Percentiles rank a stretch among this genome's conserved stretches.
These are phyloP conservation scores for Amphipyra tragopoginis DNA, from an alignment of 2,888 invertebrate genomes.

Conservation along the genomic window DNA sequence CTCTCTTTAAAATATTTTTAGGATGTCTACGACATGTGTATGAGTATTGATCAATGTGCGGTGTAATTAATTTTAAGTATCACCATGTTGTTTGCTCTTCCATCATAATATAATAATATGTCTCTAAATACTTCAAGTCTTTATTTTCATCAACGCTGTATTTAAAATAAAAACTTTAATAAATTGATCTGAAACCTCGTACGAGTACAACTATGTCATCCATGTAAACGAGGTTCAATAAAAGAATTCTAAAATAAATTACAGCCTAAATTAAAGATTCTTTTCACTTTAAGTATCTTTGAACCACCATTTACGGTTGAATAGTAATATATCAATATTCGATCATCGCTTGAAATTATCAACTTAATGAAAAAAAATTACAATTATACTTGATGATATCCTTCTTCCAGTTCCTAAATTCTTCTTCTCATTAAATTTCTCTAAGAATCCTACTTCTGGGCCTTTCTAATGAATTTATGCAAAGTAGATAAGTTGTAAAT, in stretches of 20 bases:
- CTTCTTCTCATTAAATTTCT: background rate
- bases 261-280: too few species aligned
- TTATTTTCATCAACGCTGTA: background rate
- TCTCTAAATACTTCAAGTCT: background rate
- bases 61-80: slow-evolving; percentile 42
- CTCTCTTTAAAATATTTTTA: too few species aligned
- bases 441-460: slow-evolving; percentile 10
- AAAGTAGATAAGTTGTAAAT: slow-evolving; percentile 25
- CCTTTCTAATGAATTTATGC: slow-evolving; percentile 45
- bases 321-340: background rate
- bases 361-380: background rate
- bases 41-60: slow-evolving; percentile 26
- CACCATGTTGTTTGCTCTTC: slow-evolving; percentile 9
- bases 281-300: too few species aligned
- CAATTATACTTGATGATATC: slow-evolving; percentile 2
- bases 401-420: slow-evolving; percentile 18
- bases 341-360: background rate
- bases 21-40: background rate
- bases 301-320: too few species aligned
- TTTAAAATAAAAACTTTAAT: background rate
- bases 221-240: background rate
- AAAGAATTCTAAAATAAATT: background rate
- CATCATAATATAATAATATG: background rate
- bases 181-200: background rate
- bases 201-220: slow-evolving; percentile 15